Percentiles rank a stretch among this genome's conserved stretches.
Conservation (phyloP, 2,113 vertebrate genomes). For the Cepphus grylle region DNA sequence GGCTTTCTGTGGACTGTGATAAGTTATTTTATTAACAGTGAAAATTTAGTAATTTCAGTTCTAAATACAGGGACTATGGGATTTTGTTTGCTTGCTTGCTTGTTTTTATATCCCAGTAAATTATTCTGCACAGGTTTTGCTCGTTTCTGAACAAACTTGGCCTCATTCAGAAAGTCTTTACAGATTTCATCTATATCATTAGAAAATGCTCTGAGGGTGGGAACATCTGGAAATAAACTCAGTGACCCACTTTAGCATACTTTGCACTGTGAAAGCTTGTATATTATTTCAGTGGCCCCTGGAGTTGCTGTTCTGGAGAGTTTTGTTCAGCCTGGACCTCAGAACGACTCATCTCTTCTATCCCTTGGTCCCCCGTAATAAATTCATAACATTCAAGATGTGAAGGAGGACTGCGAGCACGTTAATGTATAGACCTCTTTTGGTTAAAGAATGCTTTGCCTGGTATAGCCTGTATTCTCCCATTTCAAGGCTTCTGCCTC, state of each 20-base stretch:
- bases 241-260: conserved; percentile 26
- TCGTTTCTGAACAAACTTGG: neutral
- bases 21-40: neutral
- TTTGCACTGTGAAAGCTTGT: neutral
- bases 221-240: conserved; percentile 48
- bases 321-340: neutral
- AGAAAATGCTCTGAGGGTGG: neutral
- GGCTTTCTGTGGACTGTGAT: neutral
- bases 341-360: neutral
- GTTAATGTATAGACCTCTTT: neutral
- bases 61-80: neutral
- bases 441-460: neutral
- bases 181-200: neutral
- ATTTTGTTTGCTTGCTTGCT: neutral
- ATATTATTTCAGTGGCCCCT: conserved; percentile 33
- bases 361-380: neutral
- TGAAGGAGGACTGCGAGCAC: neutral
- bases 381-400: neutral
- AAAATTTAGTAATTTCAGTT: neutral
- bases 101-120: neutral
- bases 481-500: neutral
- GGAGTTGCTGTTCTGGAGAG: neutral
- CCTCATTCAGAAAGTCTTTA: neutral
- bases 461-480: neutral
- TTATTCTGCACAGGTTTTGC: neutral